These are phyloP conservation scores for Xerus rutilus DNA, from an alignment of 2,797 vertebrate species.

Conservation along the genomic window DNA sequence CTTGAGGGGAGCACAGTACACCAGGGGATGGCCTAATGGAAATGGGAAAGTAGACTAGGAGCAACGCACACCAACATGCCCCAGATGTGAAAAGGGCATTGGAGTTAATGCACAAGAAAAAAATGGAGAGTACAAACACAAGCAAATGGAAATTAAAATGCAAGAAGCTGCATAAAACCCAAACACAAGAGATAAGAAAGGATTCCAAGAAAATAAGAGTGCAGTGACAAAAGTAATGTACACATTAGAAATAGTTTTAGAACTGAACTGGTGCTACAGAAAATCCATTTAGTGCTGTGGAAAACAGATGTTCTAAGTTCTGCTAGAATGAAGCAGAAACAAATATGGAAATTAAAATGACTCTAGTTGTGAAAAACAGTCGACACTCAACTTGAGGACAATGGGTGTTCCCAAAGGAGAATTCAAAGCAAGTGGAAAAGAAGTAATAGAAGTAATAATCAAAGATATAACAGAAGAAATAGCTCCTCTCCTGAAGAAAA, in stretches of 20 bases:
- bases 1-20: not conserved
- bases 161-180: not conserved
- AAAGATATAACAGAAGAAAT: conserved; percentile 16
- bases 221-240: not conserved
- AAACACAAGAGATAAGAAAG: not conserved
- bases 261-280: not conserved
- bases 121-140: not conserved
- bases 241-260: not conserved
- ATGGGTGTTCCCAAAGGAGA: not conserved
- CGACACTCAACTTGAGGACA: not conserved
- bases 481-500: not conserved
- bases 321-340: not conserved
- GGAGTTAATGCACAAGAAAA: not conserved
- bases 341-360: not conserved
- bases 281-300: not conserved
- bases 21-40: not conserved
- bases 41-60: not conserved
- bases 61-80: not conserved
- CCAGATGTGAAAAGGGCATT: not conserved
- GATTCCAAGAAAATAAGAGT: conserved; percentile 2
- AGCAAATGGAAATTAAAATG: conserved; percentile 37
- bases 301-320: not conserved
- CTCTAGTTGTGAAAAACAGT: not conserved
- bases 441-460: not conserved
- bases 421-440: not conserved